Evolutionary conservation across 2,797 vertebrate species (phyloP).

Genomic region (Sarcophilus harrisii): DNA sequence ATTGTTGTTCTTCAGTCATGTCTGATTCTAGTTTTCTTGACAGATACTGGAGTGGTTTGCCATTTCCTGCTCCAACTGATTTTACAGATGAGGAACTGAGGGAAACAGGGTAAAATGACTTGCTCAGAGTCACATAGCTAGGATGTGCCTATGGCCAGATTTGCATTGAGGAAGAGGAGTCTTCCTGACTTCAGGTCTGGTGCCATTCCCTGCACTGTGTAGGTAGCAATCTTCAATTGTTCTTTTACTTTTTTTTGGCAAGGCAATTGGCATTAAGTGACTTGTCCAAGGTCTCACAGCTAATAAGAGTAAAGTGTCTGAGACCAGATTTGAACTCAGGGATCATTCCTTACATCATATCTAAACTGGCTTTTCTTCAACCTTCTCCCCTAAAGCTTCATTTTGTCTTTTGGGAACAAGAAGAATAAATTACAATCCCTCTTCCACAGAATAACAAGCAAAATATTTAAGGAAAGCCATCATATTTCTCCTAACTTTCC

Average conservation of each 20-base stretch:
- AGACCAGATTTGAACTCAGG: no score
- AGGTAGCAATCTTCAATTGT: background rate
- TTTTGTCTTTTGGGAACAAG: background rate
- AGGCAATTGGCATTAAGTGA: no score
- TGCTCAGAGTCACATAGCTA: background rate
- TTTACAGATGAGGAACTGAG: background rate
- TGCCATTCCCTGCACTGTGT: background rate
- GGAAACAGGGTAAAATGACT: background rate
- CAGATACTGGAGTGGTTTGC: background rate
- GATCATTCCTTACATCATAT: background rate
- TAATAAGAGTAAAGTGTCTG: no score
- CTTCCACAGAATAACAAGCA: background rate
- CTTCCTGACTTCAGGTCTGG: background rate
- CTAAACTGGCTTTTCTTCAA: background rate
- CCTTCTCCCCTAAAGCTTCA: background rate
- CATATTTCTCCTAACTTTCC: background rate
- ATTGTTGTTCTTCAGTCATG: background rate
- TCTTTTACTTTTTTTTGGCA: no score
- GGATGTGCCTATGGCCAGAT: background rate
- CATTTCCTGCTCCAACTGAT: background rate
- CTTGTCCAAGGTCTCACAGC: no score
- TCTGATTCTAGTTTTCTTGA: background rate
- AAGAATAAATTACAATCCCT: background rate
- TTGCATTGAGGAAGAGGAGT: background rate
- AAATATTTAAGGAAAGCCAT: background rate